A percentile compares a stretch with the other conserved stretches of the same genome.
Evolutionary conservation across 2,797 vertebrate species (phyloP).

Genomic region (Adelosebastes latens): DNA sequence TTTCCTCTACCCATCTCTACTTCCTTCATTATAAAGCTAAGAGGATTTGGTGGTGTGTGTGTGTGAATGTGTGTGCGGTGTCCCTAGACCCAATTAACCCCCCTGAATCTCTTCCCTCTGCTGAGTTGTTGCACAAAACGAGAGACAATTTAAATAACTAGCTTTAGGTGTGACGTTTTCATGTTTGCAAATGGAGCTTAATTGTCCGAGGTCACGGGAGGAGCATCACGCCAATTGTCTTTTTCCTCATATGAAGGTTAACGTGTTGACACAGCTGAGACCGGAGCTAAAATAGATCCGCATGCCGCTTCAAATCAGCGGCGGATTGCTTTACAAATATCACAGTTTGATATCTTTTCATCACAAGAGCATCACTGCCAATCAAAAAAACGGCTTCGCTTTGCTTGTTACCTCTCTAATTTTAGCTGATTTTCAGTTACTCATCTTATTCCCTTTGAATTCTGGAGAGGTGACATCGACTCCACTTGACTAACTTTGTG

Average conservation of each 20-base stretch:
- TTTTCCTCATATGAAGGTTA: constrained; percentile 28
- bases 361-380: constrained; percentile 21
- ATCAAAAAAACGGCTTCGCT: constrained; percentile 13
- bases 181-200: constrained; percentile 54
- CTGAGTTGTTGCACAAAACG: constrained; percentile 68
- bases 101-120: constrained; percentile 65
- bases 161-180: constrained; percentile 50
- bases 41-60: constrained; percentile 74
- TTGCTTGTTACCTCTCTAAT: constrained; percentile 40
- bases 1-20: constrained; percentile 43
- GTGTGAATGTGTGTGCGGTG: constrained; percentile 19
- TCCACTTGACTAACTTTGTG: constrained; percentile 21
- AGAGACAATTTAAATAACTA: constrained; percentile 63
- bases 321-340: constrained; percentile 29
- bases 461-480: constrained; percentile 26
- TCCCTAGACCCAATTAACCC: constrained; percentile 80
- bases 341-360: constrained; percentile 38
- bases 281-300: constrained; percentile 51
- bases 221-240: constrained; percentile 1
- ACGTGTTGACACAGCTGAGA: constrained; percentile 33
- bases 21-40: constrained; percentile 80
- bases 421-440: constrained; percentile 38
- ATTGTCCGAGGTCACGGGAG: constrained; percentile 29
- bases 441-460: constrained; percentile 45
- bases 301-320: constrained; percentile 25